Evolutionary conservation across 2,113 vertebrate species (phyloP).

Genomic region (Etheostoma spectabile): DNA sequence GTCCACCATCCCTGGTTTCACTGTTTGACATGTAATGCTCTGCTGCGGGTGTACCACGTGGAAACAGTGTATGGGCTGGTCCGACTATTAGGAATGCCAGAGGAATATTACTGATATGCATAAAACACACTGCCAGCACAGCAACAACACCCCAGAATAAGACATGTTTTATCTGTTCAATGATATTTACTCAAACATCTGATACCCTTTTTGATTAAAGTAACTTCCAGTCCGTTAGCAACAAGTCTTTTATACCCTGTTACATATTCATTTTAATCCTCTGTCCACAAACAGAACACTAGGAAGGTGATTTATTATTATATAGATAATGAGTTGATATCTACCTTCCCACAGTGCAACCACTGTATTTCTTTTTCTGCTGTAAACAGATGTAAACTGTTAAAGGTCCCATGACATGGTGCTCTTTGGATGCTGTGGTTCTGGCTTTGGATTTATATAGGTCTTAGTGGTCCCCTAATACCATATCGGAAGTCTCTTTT

Average conservation of each 20-base stretch:
- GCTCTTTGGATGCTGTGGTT: too few species aligned
- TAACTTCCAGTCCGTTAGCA: background rate
- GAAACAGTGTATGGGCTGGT: background rate
- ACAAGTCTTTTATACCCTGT: background rate
- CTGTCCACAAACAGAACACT: background rate
- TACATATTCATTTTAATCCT: background rate
- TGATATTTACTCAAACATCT: conserved; percentile 19
- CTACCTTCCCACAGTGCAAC: background rate
- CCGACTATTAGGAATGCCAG: background rate
- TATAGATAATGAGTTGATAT: background rate
- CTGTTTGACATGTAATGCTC: conserved; percentile 8
- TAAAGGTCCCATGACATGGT: background rate
- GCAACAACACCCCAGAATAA: conserved; percentile 16
- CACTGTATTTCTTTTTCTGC: background rate
- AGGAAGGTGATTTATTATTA: background rate
- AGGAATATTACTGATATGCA: conserved; percentile 16
- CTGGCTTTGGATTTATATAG: too few species aligned
- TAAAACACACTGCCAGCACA: conserved; percentile 50
- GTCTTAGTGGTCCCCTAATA: too few species aligned
- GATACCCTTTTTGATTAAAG: background rate
- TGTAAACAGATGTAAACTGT: background rate
- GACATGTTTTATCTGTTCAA: conserved; percentile 21
- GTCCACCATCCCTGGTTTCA: conserved; percentile 1
- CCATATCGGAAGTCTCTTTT: too few species aligned
- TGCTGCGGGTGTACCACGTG: background rate